Evolutionary conservation across 1,140 invertebrate species (phyloP).

Genomic region (Euglossa dilemma): DNA sequence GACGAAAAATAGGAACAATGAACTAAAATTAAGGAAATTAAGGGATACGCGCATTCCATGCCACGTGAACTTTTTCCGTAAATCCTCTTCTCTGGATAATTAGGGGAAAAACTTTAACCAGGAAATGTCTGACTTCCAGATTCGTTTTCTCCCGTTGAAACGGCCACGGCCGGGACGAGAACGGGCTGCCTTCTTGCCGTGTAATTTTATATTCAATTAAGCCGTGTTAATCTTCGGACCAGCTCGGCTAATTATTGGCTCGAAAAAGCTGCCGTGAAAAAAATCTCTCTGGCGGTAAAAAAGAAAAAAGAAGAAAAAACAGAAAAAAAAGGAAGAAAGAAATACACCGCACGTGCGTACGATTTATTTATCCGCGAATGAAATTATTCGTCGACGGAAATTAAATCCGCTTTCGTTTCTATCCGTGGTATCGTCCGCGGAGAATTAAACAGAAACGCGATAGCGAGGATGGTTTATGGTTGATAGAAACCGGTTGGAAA

Average conservation of each 20-base stretch:
- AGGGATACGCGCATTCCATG: neutral
- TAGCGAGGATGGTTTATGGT: too few species aligned
- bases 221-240: neutral
- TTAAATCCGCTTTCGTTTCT: neutral
- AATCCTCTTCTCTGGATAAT: constrained; percentile 18
- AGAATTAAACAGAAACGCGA: neutral
- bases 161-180: neutral
- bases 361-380: neutral
- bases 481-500: neutral
- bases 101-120: constrained; percentile 31
- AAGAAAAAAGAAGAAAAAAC: too few species aligned
- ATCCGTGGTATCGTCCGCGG: neutral
- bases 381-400: neutral
- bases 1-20: constrained; percentile 2
- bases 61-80: constrained; percentile 7
- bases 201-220: constrained; percentile 25
- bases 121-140: constrained; percentile 3
- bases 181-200: neutral
- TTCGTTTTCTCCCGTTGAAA: neutral
- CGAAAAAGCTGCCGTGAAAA: neutral
- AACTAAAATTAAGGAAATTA: constrained; percentile 19
- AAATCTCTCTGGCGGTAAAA: too few species aligned
- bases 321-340: too few species aligned
- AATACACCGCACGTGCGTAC: neutral
- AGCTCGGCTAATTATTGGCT: neutral